Evolutionary conservation across 2,888 invertebrate species (phyloP).

Genomic region (Electrophaes corylata): DNA sequence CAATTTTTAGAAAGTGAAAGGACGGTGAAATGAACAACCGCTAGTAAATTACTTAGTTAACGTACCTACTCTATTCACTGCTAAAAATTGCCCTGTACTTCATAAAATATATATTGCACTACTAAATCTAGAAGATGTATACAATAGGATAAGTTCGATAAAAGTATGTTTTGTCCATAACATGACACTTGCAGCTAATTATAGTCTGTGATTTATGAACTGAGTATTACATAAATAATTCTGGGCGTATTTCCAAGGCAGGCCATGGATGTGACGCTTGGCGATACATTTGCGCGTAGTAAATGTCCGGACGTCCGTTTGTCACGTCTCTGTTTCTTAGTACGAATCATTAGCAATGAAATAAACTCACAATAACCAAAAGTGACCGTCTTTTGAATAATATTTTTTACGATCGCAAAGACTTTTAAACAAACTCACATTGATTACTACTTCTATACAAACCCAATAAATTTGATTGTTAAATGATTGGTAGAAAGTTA

Average conservation of each 20-base stretch:
- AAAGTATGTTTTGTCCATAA: conserved; percentile 33
- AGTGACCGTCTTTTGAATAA: too few relatives aligned
- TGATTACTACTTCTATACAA: too few relatives aligned
- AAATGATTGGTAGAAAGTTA: too few relatives aligned
- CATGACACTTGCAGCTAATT: conserved; percentile 44
- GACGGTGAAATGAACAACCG: conserved; percentile 35
- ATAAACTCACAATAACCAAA: neutral
- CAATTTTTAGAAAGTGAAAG: conserved; percentile 47
- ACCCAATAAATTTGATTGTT: too few relatives aligned
- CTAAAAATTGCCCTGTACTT: conserved; percentile 31
- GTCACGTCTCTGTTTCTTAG: conserved; percentile 11
- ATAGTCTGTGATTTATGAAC: conserved; percentile 49
- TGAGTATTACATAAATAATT: conserved; percentile 51
- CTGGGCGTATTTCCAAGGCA: conserved; percentile 66
- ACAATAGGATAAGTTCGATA: conserved; percentile 18
- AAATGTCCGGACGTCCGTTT: conserved; percentile 37
- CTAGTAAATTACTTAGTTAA: conserved; percentile 20
- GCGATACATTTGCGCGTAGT: conserved; percentile 43
- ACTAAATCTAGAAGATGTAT: conserved; percentile 13
- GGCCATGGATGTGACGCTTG: conserved; percentile 50
- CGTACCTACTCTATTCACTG: conserved; percentile 20
- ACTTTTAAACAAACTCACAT: too few relatives aligned
- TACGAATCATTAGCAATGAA: conserved; percentile 5
- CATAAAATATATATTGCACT: conserved; percentile 21
- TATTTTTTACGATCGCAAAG: neutral